phyloP scores from a whole-genome alignment of 92 coral and sea anemone genomes.

The Phenganax marumi region DNA sequence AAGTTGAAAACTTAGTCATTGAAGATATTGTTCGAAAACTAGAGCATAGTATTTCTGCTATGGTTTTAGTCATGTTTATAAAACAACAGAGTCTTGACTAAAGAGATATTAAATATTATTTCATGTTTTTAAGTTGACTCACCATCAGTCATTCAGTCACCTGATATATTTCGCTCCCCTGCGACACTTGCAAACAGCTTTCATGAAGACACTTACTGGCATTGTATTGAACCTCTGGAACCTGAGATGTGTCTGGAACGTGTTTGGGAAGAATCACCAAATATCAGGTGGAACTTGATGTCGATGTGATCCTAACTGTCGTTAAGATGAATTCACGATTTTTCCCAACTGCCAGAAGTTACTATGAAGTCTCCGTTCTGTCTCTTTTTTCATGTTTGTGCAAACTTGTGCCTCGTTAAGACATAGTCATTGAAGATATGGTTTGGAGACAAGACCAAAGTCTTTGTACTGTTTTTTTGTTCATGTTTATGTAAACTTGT shows the following conservation, averaged over 20 bases:
- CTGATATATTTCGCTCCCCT: constrained; percentile 76
- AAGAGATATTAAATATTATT: not conserved
- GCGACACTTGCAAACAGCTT: constrained; percentile 54
- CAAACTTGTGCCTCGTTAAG: no score
- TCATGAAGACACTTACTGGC: constrained; percentile 80
- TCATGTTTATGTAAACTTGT: no score
- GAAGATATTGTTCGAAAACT: no score
- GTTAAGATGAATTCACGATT: not conserved
- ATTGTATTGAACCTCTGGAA: constrained; percentile 71
- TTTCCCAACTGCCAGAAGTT: not conserved
- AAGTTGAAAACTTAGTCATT: no score
- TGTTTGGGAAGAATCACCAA: constrained; percentile 85
- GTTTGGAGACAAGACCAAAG: not conserved
- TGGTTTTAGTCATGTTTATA: no score
- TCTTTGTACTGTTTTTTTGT: not conserved
- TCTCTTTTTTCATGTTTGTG: no score
- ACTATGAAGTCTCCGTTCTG: no score
- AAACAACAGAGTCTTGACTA: not conserved
- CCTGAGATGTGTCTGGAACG: constrained; percentile 83
- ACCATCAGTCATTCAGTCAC: constrained; percentile 62
- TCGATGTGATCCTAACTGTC: not conserved
- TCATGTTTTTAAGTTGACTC: constrained; percentile 54
- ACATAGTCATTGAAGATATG: not conserved
- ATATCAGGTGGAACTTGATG: constrained; percentile 57
- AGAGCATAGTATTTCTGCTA: no score